These are phyloP conservation scores for Meda fulgida DNA, from an alignment of 2,797 vertebrate species.

Conservation along the genomic window DNA sequence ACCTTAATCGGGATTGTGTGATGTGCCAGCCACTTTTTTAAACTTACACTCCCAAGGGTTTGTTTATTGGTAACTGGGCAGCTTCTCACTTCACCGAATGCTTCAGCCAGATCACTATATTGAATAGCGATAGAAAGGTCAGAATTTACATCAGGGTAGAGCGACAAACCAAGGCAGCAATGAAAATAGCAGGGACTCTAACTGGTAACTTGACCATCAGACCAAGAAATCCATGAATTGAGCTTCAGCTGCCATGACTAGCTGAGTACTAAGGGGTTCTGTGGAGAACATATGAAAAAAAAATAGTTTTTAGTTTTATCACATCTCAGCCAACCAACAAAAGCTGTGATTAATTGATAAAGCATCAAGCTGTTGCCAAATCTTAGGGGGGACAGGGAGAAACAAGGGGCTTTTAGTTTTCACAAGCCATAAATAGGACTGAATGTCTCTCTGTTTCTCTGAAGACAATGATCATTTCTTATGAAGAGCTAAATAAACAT, in stretches of 20 bases:
- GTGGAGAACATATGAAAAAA: neutral
- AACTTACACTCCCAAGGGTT: neutral
- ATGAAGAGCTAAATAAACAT: neutral
- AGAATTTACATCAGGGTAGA: neutral
- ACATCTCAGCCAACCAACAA: neutral
- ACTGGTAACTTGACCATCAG: neutral
- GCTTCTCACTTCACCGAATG: neutral
- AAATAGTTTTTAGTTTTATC: neutral
- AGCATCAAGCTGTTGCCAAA: neutral
- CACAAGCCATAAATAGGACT: too few relatives aligned
- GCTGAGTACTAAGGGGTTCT: neutral
- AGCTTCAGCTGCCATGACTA: neutral
- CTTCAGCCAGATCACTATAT: neutral
- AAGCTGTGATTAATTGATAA: neutral
- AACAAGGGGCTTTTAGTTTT: too few relatives aligned
- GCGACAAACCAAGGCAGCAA: neutral
- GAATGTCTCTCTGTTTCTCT: neutral
- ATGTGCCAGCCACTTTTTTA: neutral
- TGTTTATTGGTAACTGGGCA: neutral
- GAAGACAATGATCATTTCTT: neutral
- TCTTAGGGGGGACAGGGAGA: neutral
- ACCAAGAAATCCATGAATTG: neutral
- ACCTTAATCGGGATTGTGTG: neutral
- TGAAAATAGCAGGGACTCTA: neutral
- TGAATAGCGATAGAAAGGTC: slow-evolving; percentile 9